phyloP scores from a whole-genome alignment of 2,888 invertebrate genomes.

The Dorcus hopei region DNA sequence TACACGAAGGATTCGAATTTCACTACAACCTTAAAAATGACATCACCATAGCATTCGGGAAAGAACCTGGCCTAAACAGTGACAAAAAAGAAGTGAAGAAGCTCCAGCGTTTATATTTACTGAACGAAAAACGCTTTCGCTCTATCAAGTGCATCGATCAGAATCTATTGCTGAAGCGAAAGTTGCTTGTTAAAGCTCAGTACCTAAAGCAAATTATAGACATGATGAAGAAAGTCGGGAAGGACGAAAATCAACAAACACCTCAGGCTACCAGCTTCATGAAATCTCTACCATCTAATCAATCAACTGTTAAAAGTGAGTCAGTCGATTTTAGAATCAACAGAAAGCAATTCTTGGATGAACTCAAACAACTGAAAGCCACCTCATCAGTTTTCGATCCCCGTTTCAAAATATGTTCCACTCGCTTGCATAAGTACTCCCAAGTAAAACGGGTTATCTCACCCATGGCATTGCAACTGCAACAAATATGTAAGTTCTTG shows the following conservation, averaged over 20 bases:
- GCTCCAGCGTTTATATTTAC: neutral
- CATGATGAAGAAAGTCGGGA: too few relatives aligned
- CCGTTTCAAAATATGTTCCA: conserved; percentile 12
- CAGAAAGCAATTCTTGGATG: conserved; percentile 7
- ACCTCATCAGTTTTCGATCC: neutral
- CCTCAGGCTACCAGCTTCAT: too few relatives aligned
- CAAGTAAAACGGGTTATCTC: conserved; percentile 7
- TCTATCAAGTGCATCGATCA: too few relatives aligned
- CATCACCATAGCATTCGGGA: conserved; percentile 8
- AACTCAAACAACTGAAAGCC: conserved; percentile 6
- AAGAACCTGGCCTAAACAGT: neutral
- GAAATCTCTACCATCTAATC: too few relatives aligned
- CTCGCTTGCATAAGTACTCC: conserved; percentile 11
- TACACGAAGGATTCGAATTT: conserved; percentile 5
- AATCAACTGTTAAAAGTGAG: too few relatives aligned
- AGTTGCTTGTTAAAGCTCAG: too few relatives aligned
- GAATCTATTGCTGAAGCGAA: too few relatives aligned
- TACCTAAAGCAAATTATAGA: too few relatives aligned
- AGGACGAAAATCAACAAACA: too few relatives aligned
- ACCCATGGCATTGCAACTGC: conserved; percentile 2
- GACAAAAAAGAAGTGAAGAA: neutral
- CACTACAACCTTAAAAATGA: conserved; percentile 11
- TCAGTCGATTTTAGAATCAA: too few relatives aligned
- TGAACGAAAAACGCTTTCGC: neutral
- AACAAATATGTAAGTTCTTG: conserved; percentile 6